These are phyloP conservation scores for Oreochromis tanganicae DNA, from an alignment of 2,113 vertebrate genomes.

Conservation along the genomic window DNA sequence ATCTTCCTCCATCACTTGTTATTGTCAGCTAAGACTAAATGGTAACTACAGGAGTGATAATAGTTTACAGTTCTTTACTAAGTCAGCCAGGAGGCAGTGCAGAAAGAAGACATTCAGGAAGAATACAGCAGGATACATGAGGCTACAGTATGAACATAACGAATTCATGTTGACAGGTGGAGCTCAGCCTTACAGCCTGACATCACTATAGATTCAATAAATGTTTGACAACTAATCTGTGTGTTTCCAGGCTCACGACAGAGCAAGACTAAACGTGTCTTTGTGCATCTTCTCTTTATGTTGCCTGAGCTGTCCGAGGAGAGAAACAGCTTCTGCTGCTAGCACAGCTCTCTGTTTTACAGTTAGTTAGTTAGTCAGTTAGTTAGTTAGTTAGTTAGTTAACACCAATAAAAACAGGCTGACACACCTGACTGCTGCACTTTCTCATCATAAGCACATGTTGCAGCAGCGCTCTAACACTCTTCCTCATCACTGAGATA, in stretches of 20 bases:
- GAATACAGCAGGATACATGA: background rate
- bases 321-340: background rate
- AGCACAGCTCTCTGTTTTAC: slow-evolving; percentile 29
- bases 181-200: background rate
- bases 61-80: background rate
- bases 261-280: background rate
- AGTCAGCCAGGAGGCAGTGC: background rate
- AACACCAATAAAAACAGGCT: slow-evolving; percentile 23
- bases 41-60: background rate
- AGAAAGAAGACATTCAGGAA: background rate
- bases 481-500: background rate
- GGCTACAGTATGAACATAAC: background rate
- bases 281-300: background rate
- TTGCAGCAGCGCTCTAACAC: background rate
- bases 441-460: slow-evolving; percentile 27
- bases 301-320: slow-evolving; percentile 9
- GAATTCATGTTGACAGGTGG: background rate
- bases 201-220: background rate
- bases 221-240: background rate
- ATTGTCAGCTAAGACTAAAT: background rate
- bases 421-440: slow-evolving; percentile 29
- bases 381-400: slow-evolving; percentile 7
- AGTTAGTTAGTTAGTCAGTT: background rate
- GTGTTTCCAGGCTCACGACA: background rate
- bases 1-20: background rate